Evolutionary conservation across 2,888 invertebrate species (phyloP), one percentile per base, ranked within the genome.

Genomic region (Pelosia muscerda): DNA sequence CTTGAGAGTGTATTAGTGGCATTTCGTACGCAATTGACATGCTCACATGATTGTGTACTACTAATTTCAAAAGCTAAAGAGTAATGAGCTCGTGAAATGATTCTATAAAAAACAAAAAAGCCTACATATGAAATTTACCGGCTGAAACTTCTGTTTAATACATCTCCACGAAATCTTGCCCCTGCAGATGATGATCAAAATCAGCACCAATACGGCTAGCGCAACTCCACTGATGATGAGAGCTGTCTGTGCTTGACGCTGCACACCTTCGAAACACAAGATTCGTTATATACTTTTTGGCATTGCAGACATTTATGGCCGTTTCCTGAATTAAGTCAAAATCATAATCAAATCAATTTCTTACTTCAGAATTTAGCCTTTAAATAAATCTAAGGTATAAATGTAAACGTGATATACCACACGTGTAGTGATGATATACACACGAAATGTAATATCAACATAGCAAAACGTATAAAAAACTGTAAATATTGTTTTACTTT

Each of bases 91-190:
- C 13, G n/a, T 54, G 58, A 59, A 28, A 69, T 69, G 69, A 69
- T 66, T 63, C 66, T 56, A 66, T 63, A 53, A 4, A n/a, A 70
- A 66, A 60, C 49, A 54, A 70, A 69, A 66, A 59, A 38, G 54
- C 64, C 34, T 56, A 62, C 34, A 28, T 58, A 69, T 61, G 25
- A 38, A 71, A 64, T 65, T 82, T 82, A 94, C 94, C 92, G 93
- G 94, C 75, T 93, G 94, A 67, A 94, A 86, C 81, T 92, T 94
- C 76, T 94, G 92, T 76, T 93, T 93, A 71, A 94, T 82, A 69
- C 88, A 92, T 73, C 90, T 86, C 93, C 94, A 93, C 9, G 92
- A 90, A 59, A 93, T 72, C 66, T 86, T 89, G 25, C 90, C 90
- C 0, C 90, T 86, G 78, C 93, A 94, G 9, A 92, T 73, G 59